phyloP scores from a whole-genome alignment of 2,113 vertebrate genomes.

The Maccullochella peelii region DNA sequence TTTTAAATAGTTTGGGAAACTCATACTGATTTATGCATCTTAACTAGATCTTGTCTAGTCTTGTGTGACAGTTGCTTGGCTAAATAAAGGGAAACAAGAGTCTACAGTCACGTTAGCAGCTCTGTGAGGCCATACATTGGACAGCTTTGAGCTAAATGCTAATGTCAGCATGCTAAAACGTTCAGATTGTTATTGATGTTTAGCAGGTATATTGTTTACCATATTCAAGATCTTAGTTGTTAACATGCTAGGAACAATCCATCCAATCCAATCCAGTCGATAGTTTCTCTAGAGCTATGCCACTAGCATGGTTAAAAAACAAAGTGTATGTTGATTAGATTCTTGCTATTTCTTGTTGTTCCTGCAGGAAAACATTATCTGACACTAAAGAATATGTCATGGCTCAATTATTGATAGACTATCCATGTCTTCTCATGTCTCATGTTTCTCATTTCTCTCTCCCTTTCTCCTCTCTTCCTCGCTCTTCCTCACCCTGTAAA shows the following conservation, averaged over 20 bases:
- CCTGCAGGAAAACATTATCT: neutral
- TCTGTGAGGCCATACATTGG: too few relatives aligned
- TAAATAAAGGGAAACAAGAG: neutral
- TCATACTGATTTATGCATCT: neutral
- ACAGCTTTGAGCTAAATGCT: too few relatives aligned
- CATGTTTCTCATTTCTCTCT: neutral
- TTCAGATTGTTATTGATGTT: too few relatives aligned
- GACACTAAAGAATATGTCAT: neutral
- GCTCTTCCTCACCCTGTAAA: neutral
- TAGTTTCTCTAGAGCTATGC: too few relatives aligned
- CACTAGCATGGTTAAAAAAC: too few relatives aligned
- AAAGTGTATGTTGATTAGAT: neutral
- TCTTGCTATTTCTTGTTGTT: too few relatives aligned
- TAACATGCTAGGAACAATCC: too few relatives aligned
- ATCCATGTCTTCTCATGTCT: neutral
- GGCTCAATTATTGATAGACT: neutral
- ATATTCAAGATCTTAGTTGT: too few relatives aligned
- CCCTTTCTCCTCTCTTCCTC: neutral
- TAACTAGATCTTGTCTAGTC: neutral
- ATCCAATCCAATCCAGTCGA: too few relatives aligned
- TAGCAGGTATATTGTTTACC: too few relatives aligned
- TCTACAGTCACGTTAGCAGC: too few relatives aligned
- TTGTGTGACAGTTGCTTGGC: neutral
- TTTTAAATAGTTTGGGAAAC: neutral
- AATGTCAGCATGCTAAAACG: too few relatives aligned